These are phyloP conservation scores for Cacatua alba DNA, from an alignment of 2,113 vertebrate species.

Conservation along the genomic window DNA sequence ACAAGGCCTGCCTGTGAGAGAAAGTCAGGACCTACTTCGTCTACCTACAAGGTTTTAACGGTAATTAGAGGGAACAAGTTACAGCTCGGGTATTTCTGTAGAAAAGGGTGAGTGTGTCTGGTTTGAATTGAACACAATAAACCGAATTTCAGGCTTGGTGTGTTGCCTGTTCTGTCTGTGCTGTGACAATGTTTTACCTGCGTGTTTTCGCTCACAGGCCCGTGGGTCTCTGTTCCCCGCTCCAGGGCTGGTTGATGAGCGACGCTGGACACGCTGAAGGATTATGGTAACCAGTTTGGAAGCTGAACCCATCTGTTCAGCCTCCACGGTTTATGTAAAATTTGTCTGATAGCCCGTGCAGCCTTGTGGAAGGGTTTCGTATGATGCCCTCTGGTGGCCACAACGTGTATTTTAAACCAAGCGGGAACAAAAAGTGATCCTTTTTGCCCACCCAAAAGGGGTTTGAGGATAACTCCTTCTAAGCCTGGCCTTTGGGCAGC, in stretches of 20 bases:
- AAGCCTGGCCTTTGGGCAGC: background rate
- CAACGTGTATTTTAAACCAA: background rate
- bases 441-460: background rate
- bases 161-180: background rate
- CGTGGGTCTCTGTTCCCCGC: background rate
- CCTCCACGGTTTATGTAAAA: background rate
- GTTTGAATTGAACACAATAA: background rate
- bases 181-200: background rate
- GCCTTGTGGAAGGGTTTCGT: background rate
- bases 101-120: background rate
- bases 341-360: no score
- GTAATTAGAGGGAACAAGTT: background rate
- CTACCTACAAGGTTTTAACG: conserved; percentile 71
- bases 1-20: conserved; percentile 78
- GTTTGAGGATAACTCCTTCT: background rate
- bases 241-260: background rate
- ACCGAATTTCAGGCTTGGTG: rapidly evolving
- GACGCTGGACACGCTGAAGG: background rate
- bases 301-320: background rate
- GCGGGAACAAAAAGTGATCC: background rate
- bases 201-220: background rate
- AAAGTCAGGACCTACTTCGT: conserved; percentile 76
- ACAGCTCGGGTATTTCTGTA: background rate
- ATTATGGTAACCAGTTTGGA: background rate
- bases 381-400: conserved; percentile 41